Percentiles rank a stretch among this genome's conserved stretches.
phyloP scores from a whole-genome alignment of 2,888 invertebrate genomes.

The Andrena flavipes region DNA sequence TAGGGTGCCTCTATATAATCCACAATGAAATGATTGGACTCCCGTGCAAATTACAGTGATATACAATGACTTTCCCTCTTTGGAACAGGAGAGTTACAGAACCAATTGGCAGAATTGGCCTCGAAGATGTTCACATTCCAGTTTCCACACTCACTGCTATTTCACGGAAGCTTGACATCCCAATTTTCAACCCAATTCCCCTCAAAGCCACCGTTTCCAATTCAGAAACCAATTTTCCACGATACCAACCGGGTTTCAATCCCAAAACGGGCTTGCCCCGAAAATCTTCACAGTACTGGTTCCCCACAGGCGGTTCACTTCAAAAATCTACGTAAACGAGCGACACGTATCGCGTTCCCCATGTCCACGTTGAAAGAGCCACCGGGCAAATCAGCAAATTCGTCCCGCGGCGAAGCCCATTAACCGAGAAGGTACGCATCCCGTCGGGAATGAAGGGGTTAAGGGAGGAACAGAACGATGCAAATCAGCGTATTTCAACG shows the following conservation, averaged over 20 bases:
- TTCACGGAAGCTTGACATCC: not conserved
- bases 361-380: not conserved
- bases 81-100: too few relatives aligned
- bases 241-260: too few relatives aligned
- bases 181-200: conserved; percentile 40
- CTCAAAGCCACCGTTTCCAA: conserved; percentile 21
- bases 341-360: not conserved
- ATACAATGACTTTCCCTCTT: too few relatives aligned
- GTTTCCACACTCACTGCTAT: too few relatives aligned
- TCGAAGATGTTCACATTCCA: too few relatives aligned
- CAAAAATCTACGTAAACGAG: too few relatives aligned
- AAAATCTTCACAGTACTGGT: too few relatives aligned
- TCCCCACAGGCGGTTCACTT: too few relatives aligned
- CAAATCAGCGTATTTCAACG: conserved; percentile 60
- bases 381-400: not conserved
- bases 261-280: too few relatives aligned
- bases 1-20: not conserved
- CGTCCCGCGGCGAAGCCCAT: not conserved
- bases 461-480: not conserved
- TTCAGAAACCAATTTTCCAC: not conserved
- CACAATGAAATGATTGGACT: too few relatives aligned
- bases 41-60: too few relatives aligned
- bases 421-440: not conserved
- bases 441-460: not conserved
- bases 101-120: too few relatives aligned